Percentiles rank a stretch among this genome's conserved stretches.
These are phyloP conservation scores for Sympetrum striolatum DNA, from an alignment of 2,888 invertebrate genomes.

Conservation along the genomic window DNA sequence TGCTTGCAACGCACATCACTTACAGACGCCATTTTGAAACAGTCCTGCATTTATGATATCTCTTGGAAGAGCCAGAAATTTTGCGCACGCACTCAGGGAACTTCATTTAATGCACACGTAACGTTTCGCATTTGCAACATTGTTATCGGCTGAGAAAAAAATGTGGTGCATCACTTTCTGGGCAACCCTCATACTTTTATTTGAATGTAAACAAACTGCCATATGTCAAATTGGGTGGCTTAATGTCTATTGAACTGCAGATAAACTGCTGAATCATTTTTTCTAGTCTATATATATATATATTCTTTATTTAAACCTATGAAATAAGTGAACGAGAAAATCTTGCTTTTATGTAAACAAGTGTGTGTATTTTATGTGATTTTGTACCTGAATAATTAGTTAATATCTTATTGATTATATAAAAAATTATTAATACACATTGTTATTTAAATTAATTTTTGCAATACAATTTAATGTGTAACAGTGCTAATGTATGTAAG, in stretches of 20 bases:
- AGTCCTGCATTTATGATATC: no score
- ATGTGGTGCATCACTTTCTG: no score
- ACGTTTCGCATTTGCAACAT: no score
- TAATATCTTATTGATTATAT: neutral
- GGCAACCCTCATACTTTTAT: neutral
- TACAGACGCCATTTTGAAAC: no score
- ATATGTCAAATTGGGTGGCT: neutral
- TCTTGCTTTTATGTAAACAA: constrained; percentile 6
- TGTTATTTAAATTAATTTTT: no score
- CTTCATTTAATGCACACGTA: no score
- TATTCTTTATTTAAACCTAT: neutral
- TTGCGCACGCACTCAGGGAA: no score
- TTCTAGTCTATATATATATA: constrained; percentile 8
- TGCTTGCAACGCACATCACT: no score
- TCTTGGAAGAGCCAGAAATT: no score
- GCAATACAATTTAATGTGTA: no score
- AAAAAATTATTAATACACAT: neutral
- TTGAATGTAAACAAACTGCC: neutral
- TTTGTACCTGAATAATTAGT: constrained; percentile 31
- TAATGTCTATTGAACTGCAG: neutral
- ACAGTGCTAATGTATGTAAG: no score
- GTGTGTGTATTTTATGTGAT: constrained; percentile 31
- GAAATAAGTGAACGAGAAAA: neutral
- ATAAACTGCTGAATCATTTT: neutral
- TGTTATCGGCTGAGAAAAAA: no score